phyloP scores from a whole-genome alignment of 1,140 invertebrate species.

The Achatina immaculata region DNA sequence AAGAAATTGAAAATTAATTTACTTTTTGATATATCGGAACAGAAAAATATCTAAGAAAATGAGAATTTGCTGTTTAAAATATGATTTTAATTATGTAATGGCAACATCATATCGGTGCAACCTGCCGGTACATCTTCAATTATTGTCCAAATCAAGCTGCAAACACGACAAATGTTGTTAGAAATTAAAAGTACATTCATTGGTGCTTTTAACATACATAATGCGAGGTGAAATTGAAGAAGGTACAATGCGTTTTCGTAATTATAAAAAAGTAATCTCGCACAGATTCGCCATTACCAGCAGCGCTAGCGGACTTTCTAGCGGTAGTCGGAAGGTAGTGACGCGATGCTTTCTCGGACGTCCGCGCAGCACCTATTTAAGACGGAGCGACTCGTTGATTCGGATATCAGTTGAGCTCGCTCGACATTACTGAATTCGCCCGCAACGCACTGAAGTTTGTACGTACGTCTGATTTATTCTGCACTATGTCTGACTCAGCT shows the following conservation, averaged over 20 bases:
- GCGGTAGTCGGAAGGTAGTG: neutral
- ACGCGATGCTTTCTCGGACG: neutral
- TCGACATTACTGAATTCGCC: neutral
- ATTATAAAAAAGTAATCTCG: neutral
- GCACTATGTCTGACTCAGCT: constrained; percentile 10
- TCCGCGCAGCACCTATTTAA: neutral
- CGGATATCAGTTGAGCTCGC: neutral
- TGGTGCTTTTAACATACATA: neutral
- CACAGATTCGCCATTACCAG: neutral
- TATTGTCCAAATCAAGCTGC: neutral
- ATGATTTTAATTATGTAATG: neutral
- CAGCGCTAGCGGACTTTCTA: neutral
- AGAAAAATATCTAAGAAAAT: neutral
- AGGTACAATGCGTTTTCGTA: neutral
- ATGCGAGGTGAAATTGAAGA: neutral
- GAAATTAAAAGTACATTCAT: neutral
- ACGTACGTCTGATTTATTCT: neutral
- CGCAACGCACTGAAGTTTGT: neutral
- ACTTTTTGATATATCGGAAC: too few relatives aligned
- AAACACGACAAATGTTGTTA: neutral
- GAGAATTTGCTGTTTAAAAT: neutral
- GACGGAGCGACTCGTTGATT: neutral
- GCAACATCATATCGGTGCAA: neutral
- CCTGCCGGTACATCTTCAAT: neutral
- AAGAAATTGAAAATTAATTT: too few relatives aligned